phyloP scores from a whole-genome alignment of 1,140 invertebrate species.

The Papilio dardanus region DNA sequence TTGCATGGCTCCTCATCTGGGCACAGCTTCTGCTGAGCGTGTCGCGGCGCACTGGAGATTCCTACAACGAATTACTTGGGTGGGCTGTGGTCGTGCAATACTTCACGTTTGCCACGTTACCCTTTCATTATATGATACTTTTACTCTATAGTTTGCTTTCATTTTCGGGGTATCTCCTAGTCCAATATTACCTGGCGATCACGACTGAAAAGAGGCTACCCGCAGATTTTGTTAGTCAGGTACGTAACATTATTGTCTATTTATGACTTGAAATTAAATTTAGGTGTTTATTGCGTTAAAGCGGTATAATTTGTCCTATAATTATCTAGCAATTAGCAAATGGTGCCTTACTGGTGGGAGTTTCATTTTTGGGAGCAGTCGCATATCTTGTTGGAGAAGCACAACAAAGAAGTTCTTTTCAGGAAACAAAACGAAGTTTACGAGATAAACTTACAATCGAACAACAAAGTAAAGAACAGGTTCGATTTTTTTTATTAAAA shows the following conservation, averaged over 20 bases:
- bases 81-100: slow-evolving; percentile 93
- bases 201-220: slow-evolving; percentile 59
- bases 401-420: slow-evolving; percentile 93
- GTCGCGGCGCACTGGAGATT: slow-evolving; percentile 78
- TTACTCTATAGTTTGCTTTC: slow-evolving; percentile 68
- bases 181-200: slow-evolving; percentile 71
- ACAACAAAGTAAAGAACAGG: slow-evolving; percentile 95
- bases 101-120: slow-evolving; percentile 92
- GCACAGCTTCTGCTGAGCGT: slow-evolving; percentile 83
- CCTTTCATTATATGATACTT: slow-evolving; percentile 85
- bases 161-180: slow-evolving; percentile 60
- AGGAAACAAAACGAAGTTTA: slow-evolving; percentile 95
- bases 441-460: slow-evolving; percentile 96
- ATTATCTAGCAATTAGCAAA: slow-evolving; percentile 88
- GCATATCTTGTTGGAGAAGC: slow-evolving; percentile 92
- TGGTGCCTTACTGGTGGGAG: slow-evolving; percentile 86
- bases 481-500: slow-evolving; percentile 26
- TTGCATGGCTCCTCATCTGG: slow-evolving; percentile 85
- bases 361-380: slow-evolving; percentile 88
- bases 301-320: slow-evolving; percentile 39
- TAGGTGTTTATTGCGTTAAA: background rate
- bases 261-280: background rate
- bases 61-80: slow-evolving; percentile 83
- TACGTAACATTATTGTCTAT: slow-evolving; percentile 38
- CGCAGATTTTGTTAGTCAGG: slow-evolving; percentile 73